phyloP scores from a whole-genome alignment of 2,113 vertebrate genomes.

The Centropus unirufus region DNA sequence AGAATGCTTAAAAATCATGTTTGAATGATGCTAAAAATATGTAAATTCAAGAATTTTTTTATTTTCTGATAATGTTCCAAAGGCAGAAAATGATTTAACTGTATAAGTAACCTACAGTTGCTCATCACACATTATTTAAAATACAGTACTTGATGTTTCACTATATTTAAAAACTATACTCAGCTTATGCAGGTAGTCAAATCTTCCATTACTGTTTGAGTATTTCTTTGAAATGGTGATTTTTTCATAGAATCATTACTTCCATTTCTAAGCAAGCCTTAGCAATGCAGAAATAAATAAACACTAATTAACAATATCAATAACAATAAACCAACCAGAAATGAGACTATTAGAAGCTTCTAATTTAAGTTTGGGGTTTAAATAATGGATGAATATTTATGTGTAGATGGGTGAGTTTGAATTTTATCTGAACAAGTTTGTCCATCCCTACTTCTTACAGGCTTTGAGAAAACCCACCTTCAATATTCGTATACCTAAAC shows the following conservation, averaged over 20 bases:
- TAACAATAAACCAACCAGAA: not conserved
- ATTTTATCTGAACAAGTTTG: not conserved
- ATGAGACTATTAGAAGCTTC: not conserved
- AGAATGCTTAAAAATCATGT: not conserved
- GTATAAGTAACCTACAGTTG: not conserved
- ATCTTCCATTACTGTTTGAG: not conserved
- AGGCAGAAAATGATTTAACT: not conserved
- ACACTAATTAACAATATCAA: not conserved
- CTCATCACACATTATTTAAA: not conserved
- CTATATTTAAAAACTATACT: not conserved
- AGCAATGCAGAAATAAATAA: not conserved
- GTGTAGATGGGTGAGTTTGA: not conserved
- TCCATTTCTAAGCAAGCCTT: not conserved
- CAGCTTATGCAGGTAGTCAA: not conserved
- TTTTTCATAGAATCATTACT: not conserved
- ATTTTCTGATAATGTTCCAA: not conserved
- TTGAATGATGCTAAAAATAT: not conserved
- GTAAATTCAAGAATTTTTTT: not conserved
- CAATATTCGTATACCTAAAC: constrained; percentile 63
- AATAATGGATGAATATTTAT: not conserved
- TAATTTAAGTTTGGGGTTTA: not conserved
- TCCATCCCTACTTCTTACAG: constrained; percentile 28
- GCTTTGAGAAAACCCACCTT: constrained; percentile 56
- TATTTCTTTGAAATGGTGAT: not conserved
- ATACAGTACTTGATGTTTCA: not conserved